Evolutionary conservation across 1,140 invertebrate species (phyloP).

Genomic region (Tetragonula clypearis): DNA sequence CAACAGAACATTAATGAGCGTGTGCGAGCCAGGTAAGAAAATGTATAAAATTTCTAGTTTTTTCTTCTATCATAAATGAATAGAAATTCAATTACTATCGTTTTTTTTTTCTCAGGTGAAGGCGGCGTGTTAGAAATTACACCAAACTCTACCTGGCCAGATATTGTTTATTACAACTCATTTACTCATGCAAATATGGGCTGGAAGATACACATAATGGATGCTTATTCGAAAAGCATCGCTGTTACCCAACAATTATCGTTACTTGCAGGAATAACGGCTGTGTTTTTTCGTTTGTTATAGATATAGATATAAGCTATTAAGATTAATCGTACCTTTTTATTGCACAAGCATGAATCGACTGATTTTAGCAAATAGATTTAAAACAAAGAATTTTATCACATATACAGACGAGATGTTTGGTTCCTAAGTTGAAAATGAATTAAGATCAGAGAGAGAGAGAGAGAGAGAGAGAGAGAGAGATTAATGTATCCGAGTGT

Average conservation of each 20-base stretch:
- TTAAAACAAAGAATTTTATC: neutral
- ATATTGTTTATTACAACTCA: constrained; percentile 96
- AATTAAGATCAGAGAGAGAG: neutral
- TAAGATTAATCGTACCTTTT: constrained; percentile 15
- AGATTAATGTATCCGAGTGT: neutral
- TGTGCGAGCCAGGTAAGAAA: constrained; percentile 85
- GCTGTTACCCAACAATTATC: constrained; percentile 47
- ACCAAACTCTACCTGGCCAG: constrained; percentile 95
- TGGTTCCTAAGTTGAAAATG: neutral
- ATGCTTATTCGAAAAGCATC: constrained; percentile 82
- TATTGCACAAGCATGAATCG: neutral
- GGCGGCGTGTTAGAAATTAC: constrained; percentile 90
- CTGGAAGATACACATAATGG: constrained; percentile 93
- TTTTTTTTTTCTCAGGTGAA: constrained; percentile 79
- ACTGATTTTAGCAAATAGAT: constrained; percentile 1
- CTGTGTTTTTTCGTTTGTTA: constrained; percentile 59
- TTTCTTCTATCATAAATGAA: neutral
- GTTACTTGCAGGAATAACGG: constrained; percentile 47
- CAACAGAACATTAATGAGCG: constrained; percentile 87
- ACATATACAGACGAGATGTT: neutral
- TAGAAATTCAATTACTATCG: neutral
- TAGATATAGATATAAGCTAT: constrained; percentile 38
- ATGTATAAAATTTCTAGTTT: constrained; percentile 1
- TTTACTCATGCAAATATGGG: constrained; percentile 96
- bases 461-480: neutral